Conservation (phyloP, 2,888 invertebrate genomes). For the Cheilosia urbana region DNA sequence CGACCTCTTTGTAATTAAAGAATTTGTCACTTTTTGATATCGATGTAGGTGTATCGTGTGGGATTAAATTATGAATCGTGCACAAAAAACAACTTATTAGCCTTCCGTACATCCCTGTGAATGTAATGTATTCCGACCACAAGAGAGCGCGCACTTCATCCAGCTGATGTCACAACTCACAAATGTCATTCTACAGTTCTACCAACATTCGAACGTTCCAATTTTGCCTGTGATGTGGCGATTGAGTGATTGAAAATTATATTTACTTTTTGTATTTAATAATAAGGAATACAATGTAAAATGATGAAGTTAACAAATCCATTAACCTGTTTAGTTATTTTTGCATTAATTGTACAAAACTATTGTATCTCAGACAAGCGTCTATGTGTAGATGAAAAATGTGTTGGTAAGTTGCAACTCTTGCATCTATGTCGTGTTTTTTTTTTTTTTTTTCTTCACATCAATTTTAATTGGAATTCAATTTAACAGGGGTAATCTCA, state of each 20-base stretch:
- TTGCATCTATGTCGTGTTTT: constrained; percentile 19
- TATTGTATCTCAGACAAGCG: constrained; percentile 87
- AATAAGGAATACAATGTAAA: constrained; percentile 67
- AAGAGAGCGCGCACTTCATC: constrained; percentile 3
- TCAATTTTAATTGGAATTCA: constrained; percentile 15
- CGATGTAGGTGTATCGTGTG: no score
- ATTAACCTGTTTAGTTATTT: constrained; percentile 50
- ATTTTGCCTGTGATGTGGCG: constrained; percentile 76
- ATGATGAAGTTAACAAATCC: constrained; percentile 63
- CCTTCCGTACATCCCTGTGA: background rate
- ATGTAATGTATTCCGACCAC: background rate
- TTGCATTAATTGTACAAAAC: constrained; percentile 72
- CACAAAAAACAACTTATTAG: no score
- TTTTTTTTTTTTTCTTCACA: background rate
- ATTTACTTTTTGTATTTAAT: constrained; percentile 58
- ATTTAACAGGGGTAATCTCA: constrained; percentile 82
- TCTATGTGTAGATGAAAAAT: constrained; percentile 89
- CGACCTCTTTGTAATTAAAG: no score
- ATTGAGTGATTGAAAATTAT: constrained; percentile 61
- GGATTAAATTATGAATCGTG: no score
- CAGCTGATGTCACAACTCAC: constrained; percentile 59
- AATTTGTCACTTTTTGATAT: no score
- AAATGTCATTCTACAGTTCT: constrained; percentile 60
- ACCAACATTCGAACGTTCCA: constrained; percentile 55
- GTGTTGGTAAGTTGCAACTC: constrained; percentile 86